Conservation (phyloP, 2,797 vertebrate species). For the Acrocephalus scirpaceus region DNA sequence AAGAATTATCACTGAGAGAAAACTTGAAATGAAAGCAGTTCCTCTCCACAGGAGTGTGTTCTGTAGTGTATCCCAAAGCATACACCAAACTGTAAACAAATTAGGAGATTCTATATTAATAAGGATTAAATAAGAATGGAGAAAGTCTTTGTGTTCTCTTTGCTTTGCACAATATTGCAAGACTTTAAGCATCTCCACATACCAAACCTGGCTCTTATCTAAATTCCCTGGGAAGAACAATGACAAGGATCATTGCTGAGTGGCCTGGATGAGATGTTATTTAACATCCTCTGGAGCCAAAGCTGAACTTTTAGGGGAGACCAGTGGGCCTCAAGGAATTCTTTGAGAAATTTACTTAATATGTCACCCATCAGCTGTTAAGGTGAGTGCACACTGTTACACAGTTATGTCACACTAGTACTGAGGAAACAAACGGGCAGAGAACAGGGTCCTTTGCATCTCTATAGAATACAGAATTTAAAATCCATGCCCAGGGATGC, state of each 20-base stretch:
- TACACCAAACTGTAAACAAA: neutral
- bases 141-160: neutral
- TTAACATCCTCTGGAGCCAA: neutral
- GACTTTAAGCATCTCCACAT: neutral
- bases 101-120: neutral
- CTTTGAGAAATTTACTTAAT: neutral
- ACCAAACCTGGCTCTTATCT: neutral
- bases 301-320: neutral
- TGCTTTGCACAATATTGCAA: neutral
- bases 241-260: neutral
- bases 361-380: neutral
- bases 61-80: neutral
- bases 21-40: neutral
- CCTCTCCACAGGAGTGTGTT: neutral
- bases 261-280: neutral
- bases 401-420: neutral
- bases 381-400: neutral
- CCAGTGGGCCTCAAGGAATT: neutral
- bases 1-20: neutral
- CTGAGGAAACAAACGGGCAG: fast-evolving
- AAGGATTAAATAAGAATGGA: neutral
- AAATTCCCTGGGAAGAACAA: neutral
- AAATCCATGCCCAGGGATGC: neutral
- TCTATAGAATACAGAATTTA: neutral
- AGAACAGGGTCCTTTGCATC: neutral